Evolutionary conservation across 1,140 invertebrate species (phyloP).

Genomic region (Eriosoma lanigerum): DNA sequence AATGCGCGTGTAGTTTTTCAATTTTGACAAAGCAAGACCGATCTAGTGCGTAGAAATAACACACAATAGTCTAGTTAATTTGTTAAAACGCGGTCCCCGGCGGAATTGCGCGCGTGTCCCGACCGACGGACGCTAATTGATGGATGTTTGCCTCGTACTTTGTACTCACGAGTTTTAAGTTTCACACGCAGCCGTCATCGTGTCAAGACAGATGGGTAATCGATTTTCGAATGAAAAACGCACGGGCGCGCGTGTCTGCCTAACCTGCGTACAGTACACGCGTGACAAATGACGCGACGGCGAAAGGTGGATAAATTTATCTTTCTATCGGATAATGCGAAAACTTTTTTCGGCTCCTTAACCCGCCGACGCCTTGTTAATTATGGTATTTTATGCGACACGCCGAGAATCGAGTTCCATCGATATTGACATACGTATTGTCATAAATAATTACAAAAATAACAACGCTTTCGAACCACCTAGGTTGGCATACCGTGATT

Average conservation of each 20-base stretch:
- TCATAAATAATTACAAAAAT: no score
- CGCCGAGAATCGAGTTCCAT: no score
- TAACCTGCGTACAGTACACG: not conserved
- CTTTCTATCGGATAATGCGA: not conserved
- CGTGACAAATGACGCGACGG: constrained; percentile 34
- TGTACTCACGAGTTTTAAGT: constrained; percentile 9
- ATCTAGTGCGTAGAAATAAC: not conserved
- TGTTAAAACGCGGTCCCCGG: constrained; percentile 17
- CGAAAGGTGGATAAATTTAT: constrained; percentile 26
- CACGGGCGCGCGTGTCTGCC: not conserved
- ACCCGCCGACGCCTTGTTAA: not conserved
- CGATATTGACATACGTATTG: no score
- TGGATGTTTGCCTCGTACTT: constrained; percentile 35
- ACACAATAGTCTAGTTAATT: constrained; percentile 38
- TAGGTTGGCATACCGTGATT: no score
- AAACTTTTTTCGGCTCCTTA: not conserved
- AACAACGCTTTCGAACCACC: no score
- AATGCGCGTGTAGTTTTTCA: constrained; percentile 6
- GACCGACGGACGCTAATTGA: constrained; percentile 37
- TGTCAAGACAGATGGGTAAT: constrained; percentile 31
- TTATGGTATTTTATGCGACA: no score
- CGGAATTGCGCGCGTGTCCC: constrained; percentile 14
- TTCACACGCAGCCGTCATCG: not conserved
- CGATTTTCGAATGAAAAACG: constrained; percentile 40
- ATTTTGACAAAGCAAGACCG: constrained; percentile 47